These are phyloP conservation scores for Syrrhaptes paradoxus DNA, from an alignment of 2,113 vertebrate genomes.

Conservation along the genomic window DNA sequence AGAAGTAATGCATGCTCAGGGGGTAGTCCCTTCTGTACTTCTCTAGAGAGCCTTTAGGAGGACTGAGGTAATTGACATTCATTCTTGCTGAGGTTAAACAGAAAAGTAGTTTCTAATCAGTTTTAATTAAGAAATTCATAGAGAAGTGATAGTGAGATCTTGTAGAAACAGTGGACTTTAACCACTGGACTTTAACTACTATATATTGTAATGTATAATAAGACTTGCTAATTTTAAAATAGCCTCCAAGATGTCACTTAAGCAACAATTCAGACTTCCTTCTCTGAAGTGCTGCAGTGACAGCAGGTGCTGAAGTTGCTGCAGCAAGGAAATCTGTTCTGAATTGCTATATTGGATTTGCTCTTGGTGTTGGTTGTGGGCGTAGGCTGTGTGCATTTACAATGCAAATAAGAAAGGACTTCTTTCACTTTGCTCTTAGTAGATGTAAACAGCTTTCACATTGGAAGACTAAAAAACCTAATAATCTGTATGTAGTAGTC, in stretches of 20 bases:
- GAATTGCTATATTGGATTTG: background rate
- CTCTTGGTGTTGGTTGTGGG: background rate
- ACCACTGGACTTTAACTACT: background rate
- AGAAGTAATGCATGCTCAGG: background rate
- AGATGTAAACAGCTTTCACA: background rate
- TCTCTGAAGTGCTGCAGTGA: background rate
- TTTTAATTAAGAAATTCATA: background rate
- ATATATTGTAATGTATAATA: background rate
- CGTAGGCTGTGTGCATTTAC: background rate
- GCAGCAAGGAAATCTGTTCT: background rate
- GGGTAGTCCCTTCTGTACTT: background rate
- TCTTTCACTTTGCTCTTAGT: background rate
- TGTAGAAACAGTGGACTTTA: background rate
- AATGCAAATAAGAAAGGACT: slow-evolving; percentile 1
- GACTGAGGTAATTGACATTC: background rate
- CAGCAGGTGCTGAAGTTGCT: background rate
- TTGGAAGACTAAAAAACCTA: background rate
- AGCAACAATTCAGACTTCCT: background rate
- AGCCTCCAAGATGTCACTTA: background rate
- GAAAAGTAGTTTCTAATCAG: background rate
- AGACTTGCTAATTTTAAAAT: background rate
- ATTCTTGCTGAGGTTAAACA: slow-evolving; percentile 14
- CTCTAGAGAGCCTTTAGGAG: background rate
- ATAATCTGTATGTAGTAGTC: background rate
- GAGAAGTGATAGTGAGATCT: background rate